These are phyloP conservation scores for Malthinus seriepunctatus DNA, from an alignment of 2,888 invertebrate genomes.

Conservation along the genomic window DNA sequence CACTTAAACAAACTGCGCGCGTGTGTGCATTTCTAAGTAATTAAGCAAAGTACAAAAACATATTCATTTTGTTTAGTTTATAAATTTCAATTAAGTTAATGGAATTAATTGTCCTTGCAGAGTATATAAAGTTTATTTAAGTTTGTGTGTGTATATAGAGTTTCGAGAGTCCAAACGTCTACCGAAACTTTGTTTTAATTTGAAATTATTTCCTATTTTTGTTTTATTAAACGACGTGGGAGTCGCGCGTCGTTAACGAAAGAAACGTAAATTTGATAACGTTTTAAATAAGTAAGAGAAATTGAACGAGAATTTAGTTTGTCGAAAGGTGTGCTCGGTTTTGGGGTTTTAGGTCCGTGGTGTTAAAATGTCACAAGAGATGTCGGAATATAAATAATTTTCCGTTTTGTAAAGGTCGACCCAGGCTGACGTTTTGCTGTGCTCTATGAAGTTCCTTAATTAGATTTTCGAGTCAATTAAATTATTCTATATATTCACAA, in stretches of 20 bases:
- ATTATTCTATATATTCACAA: slow-evolving; percentile 27
- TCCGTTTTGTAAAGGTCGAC: slow-evolving; percentile 22
- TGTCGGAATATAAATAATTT: slow-evolving; percentile 24
- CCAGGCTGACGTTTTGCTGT: slow-evolving; percentile 17
- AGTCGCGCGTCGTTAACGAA: too few relatives aligned
- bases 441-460: slow-evolving; percentile 27
- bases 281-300: background rate
- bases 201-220: background rate
- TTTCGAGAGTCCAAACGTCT: slow-evolving; percentile 2
- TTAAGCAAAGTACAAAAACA: slow-evolving; percentile 1
- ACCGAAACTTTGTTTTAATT: background rate
- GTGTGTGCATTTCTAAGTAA: slow-evolving; percentile 3
- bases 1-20: background rate
- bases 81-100: slow-evolving; percentile 15
- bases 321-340: slow-evolving; percentile 13
- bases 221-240: too few relatives aligned
- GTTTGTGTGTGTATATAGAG: slow-evolving; percentile 12
- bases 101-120: slow-evolving; percentile 17
- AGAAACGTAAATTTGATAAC: too few relatives aligned
- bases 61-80: slow-evolving; percentile 9
- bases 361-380: slow-evolving; percentile 21
- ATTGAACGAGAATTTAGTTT: slow-evolving; percentile 4
- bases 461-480: slow-evolving; percentile 29
- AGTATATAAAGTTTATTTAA: slow-evolving; percentile 16
- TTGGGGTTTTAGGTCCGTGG: slow-evolving; percentile 6